Conservation (phyloP, 2,888 invertebrate genomes). For the Xylota sylvarum region DNA sequence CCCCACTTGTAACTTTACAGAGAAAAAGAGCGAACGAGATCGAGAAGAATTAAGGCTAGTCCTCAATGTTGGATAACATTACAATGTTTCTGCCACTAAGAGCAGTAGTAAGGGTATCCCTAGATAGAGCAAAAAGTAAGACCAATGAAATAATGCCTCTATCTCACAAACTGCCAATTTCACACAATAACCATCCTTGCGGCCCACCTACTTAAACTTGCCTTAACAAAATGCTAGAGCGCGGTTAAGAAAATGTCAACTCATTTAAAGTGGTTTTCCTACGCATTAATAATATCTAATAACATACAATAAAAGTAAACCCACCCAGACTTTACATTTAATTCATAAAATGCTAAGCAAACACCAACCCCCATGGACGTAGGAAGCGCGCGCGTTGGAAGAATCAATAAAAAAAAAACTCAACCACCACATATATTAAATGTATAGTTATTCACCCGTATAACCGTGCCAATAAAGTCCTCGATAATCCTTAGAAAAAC, state of each 20-base stretch:
- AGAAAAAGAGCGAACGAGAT: too few species aligned
- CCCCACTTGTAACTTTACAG: too few species aligned
- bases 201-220: neutral
- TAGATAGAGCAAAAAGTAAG: too few species aligned
- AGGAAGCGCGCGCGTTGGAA: neutral
- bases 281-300: neutral
- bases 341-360: neutral
- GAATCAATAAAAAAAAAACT: conserved; percentile 48
- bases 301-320: neutral
- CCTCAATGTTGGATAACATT: too few species aligned
- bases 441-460: conserved; percentile 49
- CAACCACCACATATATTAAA: conserved; percentile 7
- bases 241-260: neutral
- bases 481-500: conserved; percentile 37
- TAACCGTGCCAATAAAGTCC: conserved; percentile 44
- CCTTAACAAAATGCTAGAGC: neutral
- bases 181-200: too few species aligned
- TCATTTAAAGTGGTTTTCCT: neutral
- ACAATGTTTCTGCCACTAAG: too few species aligned
- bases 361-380: neutral
- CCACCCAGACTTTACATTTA: neutral
- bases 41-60: too few species aligned
- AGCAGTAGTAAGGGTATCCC: too few species aligned
- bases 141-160: too few species aligned
- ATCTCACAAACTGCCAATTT: too few species aligned